Base-by-base conservation (phyloP, 2,113 vertebrate species). In the Sturnira hondurensis region DNA sequence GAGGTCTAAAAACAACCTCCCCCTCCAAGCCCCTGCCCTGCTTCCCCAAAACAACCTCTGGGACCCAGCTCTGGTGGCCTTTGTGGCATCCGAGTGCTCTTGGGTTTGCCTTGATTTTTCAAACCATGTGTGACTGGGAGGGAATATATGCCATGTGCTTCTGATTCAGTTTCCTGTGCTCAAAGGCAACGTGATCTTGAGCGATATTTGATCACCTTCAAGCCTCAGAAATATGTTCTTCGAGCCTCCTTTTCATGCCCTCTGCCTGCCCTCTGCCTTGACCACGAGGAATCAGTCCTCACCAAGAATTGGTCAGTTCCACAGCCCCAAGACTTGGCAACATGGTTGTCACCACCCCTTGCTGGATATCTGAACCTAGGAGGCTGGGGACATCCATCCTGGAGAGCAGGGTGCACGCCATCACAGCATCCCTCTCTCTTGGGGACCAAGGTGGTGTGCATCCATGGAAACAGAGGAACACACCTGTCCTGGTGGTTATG, bases 161-260 rank as follows among this genome's bases (percentile, higher is more conserved):
- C 92, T 96, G 95, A 94, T 95, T 91, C 84, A 33, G 45, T 36
- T 81, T 43, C 84, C 93, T 54, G 61, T 87, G 86, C 95, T 95
- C 61, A 58, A 84, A 83, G 84, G 83, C 89, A 91, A 3, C 47
- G 73, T 17, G 89, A 94, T 97, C 93, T 26, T 88, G 47, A 86
- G 24, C 1, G 0, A 31, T 94, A 93, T 80, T 88, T 96, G 95
- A 91, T 97, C 92, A 88, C 41, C 77, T 94, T 76, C 41, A 82
- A 91, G 67, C 78, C 26, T 91, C 43, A 74, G 50, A 86, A 95
- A 92, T 85, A 71, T 50, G 74, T 92, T 89, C 80, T 84, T 78
- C 74, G 89, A 89, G 80, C 36, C 82, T 94, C 22, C 68, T 89
- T 76, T 92, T 81, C 86, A n/a, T 91, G 77, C 38, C 61, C 58